These are phyloP conservation scores for Hypomecis atomaria DNA, from an alignment of 2,888 invertebrate species.

Conservation along the genomic window DNA sequence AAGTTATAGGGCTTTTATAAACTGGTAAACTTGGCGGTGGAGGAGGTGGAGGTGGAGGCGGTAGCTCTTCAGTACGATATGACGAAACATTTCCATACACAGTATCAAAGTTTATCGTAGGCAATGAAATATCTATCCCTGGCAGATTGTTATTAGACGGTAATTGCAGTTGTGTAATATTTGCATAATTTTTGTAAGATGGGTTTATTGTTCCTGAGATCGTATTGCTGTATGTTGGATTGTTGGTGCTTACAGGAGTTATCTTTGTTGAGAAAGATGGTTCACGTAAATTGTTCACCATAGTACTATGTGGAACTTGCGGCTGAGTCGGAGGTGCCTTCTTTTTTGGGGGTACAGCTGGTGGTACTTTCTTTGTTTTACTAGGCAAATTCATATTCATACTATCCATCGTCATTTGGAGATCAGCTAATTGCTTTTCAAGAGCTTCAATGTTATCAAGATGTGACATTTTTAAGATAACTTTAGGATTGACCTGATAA, in stretches of 20 bases:
- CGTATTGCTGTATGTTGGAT: conserved; percentile 61
- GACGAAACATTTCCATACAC: conserved; percentile 86
- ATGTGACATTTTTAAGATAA: conserved; percentile 63
- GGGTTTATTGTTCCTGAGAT: conserved; percentile 47
- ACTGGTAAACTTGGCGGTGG: conserved; percentile 76
- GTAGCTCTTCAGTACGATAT: conserved; percentile 81
- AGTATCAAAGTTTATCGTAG: conserved; percentile 63
- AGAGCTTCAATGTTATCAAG: conserved; percentile 86
- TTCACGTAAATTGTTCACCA: conserved; percentile 87
- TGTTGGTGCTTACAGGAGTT: conserved; percentile 61
- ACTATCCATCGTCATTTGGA: conserved; percentile 84
- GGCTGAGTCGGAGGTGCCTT: conserved; percentile 76
- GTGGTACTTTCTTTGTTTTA: conserved; percentile 87
- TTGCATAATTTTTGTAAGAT: conserved; percentile 68
- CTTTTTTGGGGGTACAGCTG: conserved; percentile 92
- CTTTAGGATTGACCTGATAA: conserved; percentile 45
- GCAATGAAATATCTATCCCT: conserved; percentile 51
- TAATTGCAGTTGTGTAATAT: conserved; percentile 61
- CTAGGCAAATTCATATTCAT: conserved; percentile 56
- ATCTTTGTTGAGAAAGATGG: conserved; percentile 89
- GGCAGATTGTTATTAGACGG: conserved; percentile 52
- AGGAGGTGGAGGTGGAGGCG: conserved; percentile 82
- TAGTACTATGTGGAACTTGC: conserved; percentile 91
- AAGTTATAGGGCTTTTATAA: conserved; percentile 70
- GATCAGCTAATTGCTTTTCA: conserved; percentile 88